Conservation (phyloP, 1,140 invertebrate species). For the Drosophila pseudoobscura region DNA sequence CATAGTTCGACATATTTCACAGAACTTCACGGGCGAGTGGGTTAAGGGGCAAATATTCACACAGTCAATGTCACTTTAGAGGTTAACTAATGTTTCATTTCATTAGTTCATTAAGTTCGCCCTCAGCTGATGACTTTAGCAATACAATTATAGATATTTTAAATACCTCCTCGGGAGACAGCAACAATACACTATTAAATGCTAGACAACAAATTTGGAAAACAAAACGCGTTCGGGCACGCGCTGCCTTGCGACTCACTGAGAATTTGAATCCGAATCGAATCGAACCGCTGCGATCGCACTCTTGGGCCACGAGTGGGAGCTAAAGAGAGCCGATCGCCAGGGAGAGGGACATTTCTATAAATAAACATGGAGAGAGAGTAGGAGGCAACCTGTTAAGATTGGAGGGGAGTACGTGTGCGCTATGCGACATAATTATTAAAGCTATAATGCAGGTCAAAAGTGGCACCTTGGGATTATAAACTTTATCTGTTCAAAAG, state of each 20-base stretch:
- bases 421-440: conserved; percentile 20
- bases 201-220: conserved; percentile 34
- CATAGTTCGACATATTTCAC: background rate
- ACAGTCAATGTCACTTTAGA: conserved; percentile 39
- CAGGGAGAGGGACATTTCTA: conserved; percentile 12
- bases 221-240: conserved; percentile 49
- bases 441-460: conserved; percentile 1
- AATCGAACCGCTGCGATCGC: conserved; percentile 11
- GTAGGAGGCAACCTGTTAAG: conserved; percentile 35
- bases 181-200: conserved; percentile 22
- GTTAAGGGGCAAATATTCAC: conserved; percentile 23
- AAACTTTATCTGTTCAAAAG: background rate
- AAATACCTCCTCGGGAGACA: conserved; percentile 33
- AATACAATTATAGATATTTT: conserved; percentile 33
- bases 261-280: conserved; percentile 37
- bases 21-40: background rate
- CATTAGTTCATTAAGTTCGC: conserved; percentile 15
- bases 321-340: background rate
- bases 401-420: conserved; percentile 23
- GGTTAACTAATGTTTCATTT: conserved; percentile 38
- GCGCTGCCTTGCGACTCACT: conserved; percentile 47
- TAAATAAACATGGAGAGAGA: conserved; percentile 28
- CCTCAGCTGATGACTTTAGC: conserved; percentile 15
- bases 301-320: background rate
- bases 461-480: background rate